Evolutionary conservation across 2,888 invertebrate genomes (phyloP).

Genomic region (Brenthis hecate): DNA sequence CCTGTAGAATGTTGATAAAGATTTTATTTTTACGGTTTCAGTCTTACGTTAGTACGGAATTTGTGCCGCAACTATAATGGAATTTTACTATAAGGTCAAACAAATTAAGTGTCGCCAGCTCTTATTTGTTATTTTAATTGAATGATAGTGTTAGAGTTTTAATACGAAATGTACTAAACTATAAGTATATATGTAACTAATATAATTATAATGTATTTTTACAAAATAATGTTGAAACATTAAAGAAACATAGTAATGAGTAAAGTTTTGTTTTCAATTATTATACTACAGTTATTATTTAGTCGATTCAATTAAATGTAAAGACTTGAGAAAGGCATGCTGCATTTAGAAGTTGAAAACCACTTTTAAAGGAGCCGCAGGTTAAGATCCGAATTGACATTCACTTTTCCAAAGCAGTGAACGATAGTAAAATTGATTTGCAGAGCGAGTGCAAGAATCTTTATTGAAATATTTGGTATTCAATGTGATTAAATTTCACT

Average conservation of each 20-base stretch:
- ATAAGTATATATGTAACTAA: too few species aligned
- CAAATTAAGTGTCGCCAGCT: not conserved
- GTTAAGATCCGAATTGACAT: conserved; percentile 9
- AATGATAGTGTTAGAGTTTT: not conserved
- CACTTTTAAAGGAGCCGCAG: conserved; percentile 1
- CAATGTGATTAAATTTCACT: not conserved
- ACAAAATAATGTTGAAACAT: not conserved
- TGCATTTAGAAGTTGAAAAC: not conserved
- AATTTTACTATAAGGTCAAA: conserved; percentile 10
- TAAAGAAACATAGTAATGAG: not conserved
- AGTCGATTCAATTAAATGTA: not conserved
- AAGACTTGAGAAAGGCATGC: not conserved
- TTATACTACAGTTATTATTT: not conserved
- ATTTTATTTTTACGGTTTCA: conserved; percentile 11
- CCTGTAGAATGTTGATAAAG: conserved; percentile 48
- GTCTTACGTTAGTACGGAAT: not conserved
- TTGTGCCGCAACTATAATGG: not conserved
- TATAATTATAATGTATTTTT: not conserved
- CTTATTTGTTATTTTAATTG: conserved; percentile 8
- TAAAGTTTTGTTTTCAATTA: too few species aligned
- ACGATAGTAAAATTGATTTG: conserved; percentile 11
- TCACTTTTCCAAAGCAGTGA: conserved; percentile 10
- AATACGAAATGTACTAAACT: not conserved
- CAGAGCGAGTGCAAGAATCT: not conserved
- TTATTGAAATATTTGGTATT: not conserved